Evolutionary conservation across 1,140 invertebrate genomes (phyloP).

Genomic region (Listronotus bonariensis): DNA sequence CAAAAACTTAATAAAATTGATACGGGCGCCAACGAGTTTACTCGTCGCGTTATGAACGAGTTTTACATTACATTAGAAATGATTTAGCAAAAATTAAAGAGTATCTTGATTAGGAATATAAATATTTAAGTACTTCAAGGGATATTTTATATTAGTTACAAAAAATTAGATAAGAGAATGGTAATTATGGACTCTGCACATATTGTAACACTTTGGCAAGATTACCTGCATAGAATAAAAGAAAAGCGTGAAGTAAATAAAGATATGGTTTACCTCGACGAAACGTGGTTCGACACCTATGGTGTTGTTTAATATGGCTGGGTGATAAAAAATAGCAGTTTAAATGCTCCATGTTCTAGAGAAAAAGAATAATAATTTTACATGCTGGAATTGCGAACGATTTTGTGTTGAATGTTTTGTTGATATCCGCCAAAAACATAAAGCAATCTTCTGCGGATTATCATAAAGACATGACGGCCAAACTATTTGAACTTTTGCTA

Average conservation of each 20-base stretch:
- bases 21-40: no score
- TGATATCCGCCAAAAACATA: conserved; percentile 34
- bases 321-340: conserved; percentile 6
- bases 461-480: conserved; percentile 41
- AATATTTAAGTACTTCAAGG: no score
- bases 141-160: no score
- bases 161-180: conserved; percentile 24
- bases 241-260: conserved; percentile 1
- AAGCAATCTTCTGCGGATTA: conserved; percentile 30
- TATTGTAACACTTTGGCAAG: background rate
- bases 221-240: conserved; percentile 22
- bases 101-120: conserved; percentile 9
- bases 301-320: conserved; percentile 19
- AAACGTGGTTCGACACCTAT: conserved; percentile 26
- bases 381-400: conserved; percentile 41
- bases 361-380: conserved; percentile 43
- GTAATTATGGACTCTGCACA: conserved; percentile 16
- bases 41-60: no score
- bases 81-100: conserved; percentile 17
- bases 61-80: conserved; percentile 17
- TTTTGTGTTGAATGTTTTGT: conserved; percentile 40
- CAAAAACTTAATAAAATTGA: no score
- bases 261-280: conserved; percentile 21
- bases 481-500: no score
- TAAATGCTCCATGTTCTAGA: conserved; percentile 30